Evolutionary conservation across 2,113 vertebrate genomes (phyloP), one percentile per base, ranked within the genome.

Genomic region (Sebastes schlegelii): DNA sequence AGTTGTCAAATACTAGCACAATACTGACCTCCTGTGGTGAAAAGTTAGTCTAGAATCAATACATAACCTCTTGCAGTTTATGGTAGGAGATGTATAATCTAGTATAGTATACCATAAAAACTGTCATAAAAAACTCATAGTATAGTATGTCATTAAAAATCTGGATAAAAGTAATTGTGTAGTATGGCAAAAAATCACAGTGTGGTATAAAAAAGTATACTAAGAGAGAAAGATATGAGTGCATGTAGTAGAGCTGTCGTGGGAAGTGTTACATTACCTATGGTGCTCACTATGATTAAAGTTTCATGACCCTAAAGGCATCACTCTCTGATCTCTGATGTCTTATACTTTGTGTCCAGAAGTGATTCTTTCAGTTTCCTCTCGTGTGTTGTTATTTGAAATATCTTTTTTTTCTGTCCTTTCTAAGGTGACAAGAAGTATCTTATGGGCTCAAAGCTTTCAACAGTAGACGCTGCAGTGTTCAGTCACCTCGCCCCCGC

Each of bases 401-500:
- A 8, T n/a, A 16, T 19, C 6, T 57, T 57, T 48, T 60, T 60
- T n/a, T 62, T 10, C 51, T 13, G 70, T 9, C 8, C 74, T 63
- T 16, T 70, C 6, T 43, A 2, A 99, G 98, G 98, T 86, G 96
- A 99, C 91, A 99, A 99, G 91, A 99, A 99, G 82, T 99, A 97
- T 92, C 93, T 99, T 43, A 99, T 99, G 98, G 98, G 98, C 84
- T 95, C 97, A 62, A 96, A 93, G 10, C 92, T 98, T 77, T 98
- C 98, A 19, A 96, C 97, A 3, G 96, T 99, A 1, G 98, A 99
- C 21, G 98, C 98, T 76, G 96, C 98, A 4, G 96, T 99, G 55
- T 99, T 99, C 62, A 97, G 98, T 67, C 98, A 99, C 90, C 94
- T 99, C 82, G 98, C 98, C 34, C 97, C 99, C 62, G 98, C 97